phyloP scores from a whole-genome alignment of 2,888 invertebrate genomes.

The Cancer borealis region DNA sequence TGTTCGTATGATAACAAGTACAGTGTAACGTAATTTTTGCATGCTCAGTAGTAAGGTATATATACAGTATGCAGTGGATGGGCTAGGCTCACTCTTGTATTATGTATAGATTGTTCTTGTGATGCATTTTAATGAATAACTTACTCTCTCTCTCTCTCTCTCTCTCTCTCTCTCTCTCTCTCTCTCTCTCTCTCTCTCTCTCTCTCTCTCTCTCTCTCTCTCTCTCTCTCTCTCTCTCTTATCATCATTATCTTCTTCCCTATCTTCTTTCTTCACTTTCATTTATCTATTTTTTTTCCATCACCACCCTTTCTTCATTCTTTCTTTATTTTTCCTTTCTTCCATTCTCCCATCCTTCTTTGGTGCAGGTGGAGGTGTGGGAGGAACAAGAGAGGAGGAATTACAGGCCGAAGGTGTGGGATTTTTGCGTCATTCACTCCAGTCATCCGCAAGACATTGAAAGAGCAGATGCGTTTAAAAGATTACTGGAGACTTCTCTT shows the following conservation, averaged over 20 bases:
- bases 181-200: background rate
- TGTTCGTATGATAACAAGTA: too few relatives aligned
- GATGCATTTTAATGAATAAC: too few relatives aligned
- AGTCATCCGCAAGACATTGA: background rate
- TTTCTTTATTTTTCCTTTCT: background rate
- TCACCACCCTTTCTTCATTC: too few relatives aligned
- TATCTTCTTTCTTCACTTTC: background rate
- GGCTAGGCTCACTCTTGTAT: too few relatives aligned
- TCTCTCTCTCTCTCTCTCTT: background rate
- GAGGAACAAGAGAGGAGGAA: conserved; percentile 38
- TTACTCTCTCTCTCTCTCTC: too few relatives aligned
- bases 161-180: too few relatives aligned
- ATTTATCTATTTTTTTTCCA: background rate
- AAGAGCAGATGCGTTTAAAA: background rate
- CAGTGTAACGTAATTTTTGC: too few relatives aligned
- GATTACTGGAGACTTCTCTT: conserved; percentile 16
- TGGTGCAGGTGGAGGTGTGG: background rate
- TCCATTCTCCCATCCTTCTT: background rate
- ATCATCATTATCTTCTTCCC: background rate
- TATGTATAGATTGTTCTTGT: too few relatives aligned
- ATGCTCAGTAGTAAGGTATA: too few relatives aligned
- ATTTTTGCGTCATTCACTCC: conserved; percentile 44
- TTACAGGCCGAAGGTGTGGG: background rate
- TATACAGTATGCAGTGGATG: too few relatives aligned
- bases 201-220: background rate